Base-by-base conservation (phyloP, 2,113 vertebrate species). In the Murina feae region DNA sequence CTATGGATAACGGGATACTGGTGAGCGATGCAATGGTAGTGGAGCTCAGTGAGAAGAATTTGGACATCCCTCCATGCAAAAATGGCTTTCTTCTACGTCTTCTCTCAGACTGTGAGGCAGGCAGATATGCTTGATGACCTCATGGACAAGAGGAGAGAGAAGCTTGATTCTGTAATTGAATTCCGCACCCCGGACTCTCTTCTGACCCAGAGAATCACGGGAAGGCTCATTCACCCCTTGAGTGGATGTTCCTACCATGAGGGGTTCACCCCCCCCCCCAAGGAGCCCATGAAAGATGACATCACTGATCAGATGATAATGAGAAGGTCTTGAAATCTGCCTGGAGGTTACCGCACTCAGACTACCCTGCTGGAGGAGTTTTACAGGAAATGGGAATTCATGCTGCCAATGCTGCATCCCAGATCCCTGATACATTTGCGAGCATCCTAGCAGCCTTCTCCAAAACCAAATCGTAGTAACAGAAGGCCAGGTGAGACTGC, bases 11-110 rank as follows among this genome's bases (percentile, higher is more conserved):
- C 3, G 23, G 37, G 23, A 72, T 25, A 72, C 21, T 72, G 99
- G 99, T 99, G 95, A 99, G 99, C 0, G 99, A 99, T 44, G 99
- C 99, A 95, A 99, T 99, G 99, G 99, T 99, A 17, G 98, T 99
- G 87, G 99, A 99, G 95, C 99, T 99, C 95, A 99, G 99, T 39
- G 99, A 99, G 97, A 99, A 99, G 96, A 99, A 99, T 97, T 97
- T 99, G 37, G 99, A 99, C 96, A 98, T 98, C 0, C 98, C 99
- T 16, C 97, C 98, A 42, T 99, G 99, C 98, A 99, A 96, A 90
- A 99, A 99, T 0, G 99, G 99, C 39, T 99, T 99, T 97, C 98
- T 99, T 58, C 96, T 99, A 98, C 99, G 99, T 99, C 74, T 99
- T 99, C 96, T 99, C 99, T 0, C 99, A 99, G 92, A 99, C 99